Conservation (phyloP, 2,888 invertebrate species). For the Perizoma affinitatum region DNA sequence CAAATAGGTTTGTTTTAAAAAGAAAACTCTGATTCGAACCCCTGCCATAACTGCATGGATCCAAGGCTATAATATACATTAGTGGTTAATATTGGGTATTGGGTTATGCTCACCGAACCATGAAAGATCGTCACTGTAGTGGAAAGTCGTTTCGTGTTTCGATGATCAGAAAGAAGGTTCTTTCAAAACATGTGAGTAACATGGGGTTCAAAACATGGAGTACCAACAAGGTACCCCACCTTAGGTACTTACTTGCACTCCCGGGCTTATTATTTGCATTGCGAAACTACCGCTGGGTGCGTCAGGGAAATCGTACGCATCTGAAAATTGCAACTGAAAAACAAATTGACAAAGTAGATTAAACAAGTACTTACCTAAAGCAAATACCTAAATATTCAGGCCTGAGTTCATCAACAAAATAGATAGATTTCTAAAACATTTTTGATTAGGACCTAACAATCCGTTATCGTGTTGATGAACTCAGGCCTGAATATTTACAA, state of each 20-base stretch:
- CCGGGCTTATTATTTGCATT: constrained; percentile 72
- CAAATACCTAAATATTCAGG: too few relatives aligned
- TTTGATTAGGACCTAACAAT: too few relatives aligned
- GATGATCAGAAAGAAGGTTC: constrained; percentile 8
- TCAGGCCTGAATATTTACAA: too few relatives aligned
- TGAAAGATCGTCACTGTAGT: constrained; percentile 32
- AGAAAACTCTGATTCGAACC: too few relatives aligned
- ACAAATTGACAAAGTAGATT: background rate
- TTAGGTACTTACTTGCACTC: constrained; percentile 63
- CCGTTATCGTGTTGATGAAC: too few relatives aligned
- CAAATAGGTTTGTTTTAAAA: too few relatives aligned
- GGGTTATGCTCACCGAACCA: constrained; percentile 26
- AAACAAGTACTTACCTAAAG: background rate
- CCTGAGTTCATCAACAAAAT: too few relatives aligned
- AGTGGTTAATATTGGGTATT: too few relatives aligned
- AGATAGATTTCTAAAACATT: too few relatives aligned
- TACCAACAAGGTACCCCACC: too few relatives aligned
- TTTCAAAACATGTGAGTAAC: too few relatives aligned
- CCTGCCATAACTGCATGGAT: constrained; percentile 2
- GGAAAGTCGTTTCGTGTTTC: constrained; percentile 19
- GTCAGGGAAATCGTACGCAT: constrained; percentile 84
- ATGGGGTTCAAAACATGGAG: background rate
- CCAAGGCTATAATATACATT: too few relatives aligned
- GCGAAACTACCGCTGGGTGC: constrained; percentile 81
- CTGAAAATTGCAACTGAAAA: constrained; percentile 81